phyloP scores from a whole-genome alignment of 2,113 vertebrate genomes.

The Alouatta palliata region DNA sequence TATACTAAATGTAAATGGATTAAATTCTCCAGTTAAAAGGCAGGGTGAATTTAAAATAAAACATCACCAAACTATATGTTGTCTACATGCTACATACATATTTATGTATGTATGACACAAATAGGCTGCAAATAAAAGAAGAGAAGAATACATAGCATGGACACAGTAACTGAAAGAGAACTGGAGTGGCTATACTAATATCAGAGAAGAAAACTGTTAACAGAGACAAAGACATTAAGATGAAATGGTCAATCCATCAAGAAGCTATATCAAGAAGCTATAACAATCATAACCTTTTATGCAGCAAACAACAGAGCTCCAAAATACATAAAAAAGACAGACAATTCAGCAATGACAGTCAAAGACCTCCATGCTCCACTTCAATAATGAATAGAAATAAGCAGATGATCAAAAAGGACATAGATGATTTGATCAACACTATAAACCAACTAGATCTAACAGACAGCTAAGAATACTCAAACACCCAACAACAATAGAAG shows the following conservation, averaged over 20 bases:
- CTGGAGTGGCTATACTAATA: neutral
- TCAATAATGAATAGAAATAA: neutral
- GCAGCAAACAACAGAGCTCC: neutral
- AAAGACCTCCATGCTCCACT: neutral
- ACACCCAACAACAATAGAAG: neutral
- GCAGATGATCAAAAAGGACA: neutral
- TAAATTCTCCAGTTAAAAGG: neutral
- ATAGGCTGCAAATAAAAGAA: neutral
- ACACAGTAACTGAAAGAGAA: neutral
- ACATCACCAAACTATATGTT: neutral
- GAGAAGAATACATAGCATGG: neutral
- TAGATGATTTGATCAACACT: neutral
- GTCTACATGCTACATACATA: neutral
- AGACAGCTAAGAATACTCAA: neutral
- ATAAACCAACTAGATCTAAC: neutral
- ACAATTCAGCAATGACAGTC: neutral
- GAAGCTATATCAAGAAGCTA: neutral
- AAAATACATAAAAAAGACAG: neutral
- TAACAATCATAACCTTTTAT: neutral
- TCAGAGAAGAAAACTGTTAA: neutral
- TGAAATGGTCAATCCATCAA: neutral
- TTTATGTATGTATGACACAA: neutral
- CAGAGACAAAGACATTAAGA: neutral
- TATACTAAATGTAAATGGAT: conserved; percentile 4
- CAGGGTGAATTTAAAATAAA: neutral